Percentiles rank a stretch among this genome's conserved stretches.
phyloP scores from a whole-genome alignment of 2,888 invertebrate genomes.

The Brachyptera risi region DNA sequence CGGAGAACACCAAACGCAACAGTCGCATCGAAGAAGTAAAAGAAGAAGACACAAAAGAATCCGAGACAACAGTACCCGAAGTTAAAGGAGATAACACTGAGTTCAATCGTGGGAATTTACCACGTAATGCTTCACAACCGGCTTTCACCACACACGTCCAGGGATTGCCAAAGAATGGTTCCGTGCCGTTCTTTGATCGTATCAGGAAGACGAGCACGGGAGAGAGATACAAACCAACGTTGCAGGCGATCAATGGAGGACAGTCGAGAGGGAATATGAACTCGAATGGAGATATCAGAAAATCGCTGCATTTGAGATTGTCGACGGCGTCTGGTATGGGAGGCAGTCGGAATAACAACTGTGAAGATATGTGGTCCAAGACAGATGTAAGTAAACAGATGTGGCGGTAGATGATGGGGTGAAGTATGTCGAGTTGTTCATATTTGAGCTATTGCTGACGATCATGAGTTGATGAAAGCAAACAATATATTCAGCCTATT shows the following conservation, averaged over 20 bases:
- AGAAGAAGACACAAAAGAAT: slow-evolving; percentile 37
- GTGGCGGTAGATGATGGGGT: not conserved
- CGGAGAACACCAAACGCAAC: slow-evolving; percentile 36
- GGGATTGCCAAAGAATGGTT: slow-evolving; percentile 49
- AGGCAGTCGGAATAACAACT: slow-evolving; percentile 53
- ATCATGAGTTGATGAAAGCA: too few relatives aligned
- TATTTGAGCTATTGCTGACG: too few relatives aligned
- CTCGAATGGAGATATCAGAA: slow-evolving; percentile 71
- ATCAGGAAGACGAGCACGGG: slow-evolving; percentile 79
- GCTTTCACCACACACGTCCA: slow-evolving; percentile 67
- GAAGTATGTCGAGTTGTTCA: too few relatives aligned
- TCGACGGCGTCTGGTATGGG: slow-evolving; percentile 56
- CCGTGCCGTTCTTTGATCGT: slow-evolving; percentile 84
- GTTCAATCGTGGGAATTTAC: slow-evolving; percentile 50
- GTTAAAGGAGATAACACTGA: slow-evolving; percentile 38
- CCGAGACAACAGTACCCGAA: slow-evolving; percentile 27
- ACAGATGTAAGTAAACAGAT: slow-evolving; percentile 37
- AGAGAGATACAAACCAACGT: slow-evolving; percentile 78
- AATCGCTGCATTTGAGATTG: slow-evolving; percentile 52
- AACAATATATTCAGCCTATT: too few relatives aligned
- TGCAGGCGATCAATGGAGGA: slow-evolving; percentile 71
- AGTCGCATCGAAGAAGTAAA: slow-evolving; percentile 42
- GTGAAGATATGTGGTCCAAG: slow-evolving; percentile 43
- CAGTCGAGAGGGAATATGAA: slow-evolving; percentile 70
- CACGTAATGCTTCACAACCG: slow-evolving; percentile 82